Evolutionary conservation across 2,113 vertebrate species (phyloP).

Genomic region (Narcine bancroftii): DNA sequence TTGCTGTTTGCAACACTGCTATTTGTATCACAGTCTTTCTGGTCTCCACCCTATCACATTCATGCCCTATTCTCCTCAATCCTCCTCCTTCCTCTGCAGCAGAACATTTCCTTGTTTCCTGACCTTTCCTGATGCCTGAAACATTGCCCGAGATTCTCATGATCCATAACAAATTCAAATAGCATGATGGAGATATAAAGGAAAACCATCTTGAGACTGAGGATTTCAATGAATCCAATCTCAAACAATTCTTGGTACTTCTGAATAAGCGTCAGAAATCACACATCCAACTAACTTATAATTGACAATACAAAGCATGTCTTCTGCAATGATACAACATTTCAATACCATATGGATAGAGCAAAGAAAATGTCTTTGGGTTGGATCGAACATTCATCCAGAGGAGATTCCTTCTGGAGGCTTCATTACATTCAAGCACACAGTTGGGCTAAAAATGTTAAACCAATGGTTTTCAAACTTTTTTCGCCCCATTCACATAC

Average conservation of each 20-base stretch:
- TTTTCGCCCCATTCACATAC: too few relatives aligned
- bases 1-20: neutral
- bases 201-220: neutral
- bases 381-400: too few relatives aligned
- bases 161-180: neutral
- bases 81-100: neutral
- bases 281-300: neutral
- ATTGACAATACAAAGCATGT: neutral
- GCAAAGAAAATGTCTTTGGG: too few relatives aligned
- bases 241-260: neutral
- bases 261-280: neutral
- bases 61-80: neutral
- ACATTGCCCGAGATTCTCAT: neutral
- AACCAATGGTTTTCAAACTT: too few relatives aligned
- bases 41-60: too few relatives aligned
- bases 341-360: neutral
- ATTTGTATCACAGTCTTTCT: too few relatives aligned
- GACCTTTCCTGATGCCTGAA: too few relatives aligned
- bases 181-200: neutral
- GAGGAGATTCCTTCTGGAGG: too few relatives aligned
- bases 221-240: neutral
- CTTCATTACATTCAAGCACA: too few relatives aligned
- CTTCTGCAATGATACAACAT: neutral
- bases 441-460: too few relatives aligned
- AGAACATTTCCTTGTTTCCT: neutral